Conservation (phyloP, 2,888 invertebrate species). For the Bursaphelenchus okinawaensis region DNA sequence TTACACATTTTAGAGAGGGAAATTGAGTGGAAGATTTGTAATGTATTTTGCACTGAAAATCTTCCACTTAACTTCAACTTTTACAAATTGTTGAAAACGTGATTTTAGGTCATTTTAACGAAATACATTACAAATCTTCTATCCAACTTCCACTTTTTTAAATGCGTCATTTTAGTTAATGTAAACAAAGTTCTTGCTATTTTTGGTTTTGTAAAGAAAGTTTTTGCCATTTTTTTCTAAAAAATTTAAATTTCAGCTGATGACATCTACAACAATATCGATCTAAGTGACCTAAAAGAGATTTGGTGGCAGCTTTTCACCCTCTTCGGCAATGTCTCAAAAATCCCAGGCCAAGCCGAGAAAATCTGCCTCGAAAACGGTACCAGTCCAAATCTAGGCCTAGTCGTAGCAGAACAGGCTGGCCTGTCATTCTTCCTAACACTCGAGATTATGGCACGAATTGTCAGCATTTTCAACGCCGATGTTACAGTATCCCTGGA, state of each 20-base stretch:
- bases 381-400: conserved; percentile 1
- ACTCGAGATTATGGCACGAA: conserved; percentile 38
- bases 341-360: conserved; percentile 17
- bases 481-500: conserved; percentile 35
- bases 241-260: conserved; percentile 11
- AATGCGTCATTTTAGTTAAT: too few species aligned
- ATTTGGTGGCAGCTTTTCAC: conserved; percentile 31
- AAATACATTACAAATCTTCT: too few species aligned
- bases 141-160: too few species aligned
- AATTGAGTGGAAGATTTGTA: too few species aligned
- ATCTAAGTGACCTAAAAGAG: conserved; percentile 17
- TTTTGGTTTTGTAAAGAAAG: too few species aligned
- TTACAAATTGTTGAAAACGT: too few species aligned
- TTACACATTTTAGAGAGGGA: too few species aligned
- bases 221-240: too few species aligned
- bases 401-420: conserved; percentile 19
- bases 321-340: conserved; percentile 28
- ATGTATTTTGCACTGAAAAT: too few species aligned
- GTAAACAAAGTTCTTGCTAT: too few species aligned
- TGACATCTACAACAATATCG: neutral
- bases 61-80: too few species aligned
- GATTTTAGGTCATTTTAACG: too few species aligned
- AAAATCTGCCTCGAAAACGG: neutral
- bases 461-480: conserved; percentile 53
- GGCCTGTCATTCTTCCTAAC: conserved; percentile 50